A percentile compares a stretch with the other conserved stretches of the same genome.
These are phyloP conservation scores for Argyresthia goedartella DNA, from an alignment of 2,888 invertebrate genomes.

Conservation along the genomic window DNA sequence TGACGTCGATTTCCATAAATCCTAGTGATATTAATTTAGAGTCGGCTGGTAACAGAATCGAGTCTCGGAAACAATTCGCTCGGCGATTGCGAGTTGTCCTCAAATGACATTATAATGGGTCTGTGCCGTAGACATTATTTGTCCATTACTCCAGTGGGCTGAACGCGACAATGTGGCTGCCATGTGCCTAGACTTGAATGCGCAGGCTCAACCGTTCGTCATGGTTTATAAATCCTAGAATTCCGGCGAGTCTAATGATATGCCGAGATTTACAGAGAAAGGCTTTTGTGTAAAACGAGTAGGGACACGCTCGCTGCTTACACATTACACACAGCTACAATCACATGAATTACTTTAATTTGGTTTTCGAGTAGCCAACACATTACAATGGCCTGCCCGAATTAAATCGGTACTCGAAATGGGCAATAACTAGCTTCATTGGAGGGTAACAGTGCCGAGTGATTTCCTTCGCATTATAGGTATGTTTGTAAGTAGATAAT, in stretches of 20 bases:
- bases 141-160: constrained; percentile 40
- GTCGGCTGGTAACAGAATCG: constrained; percentile 19
- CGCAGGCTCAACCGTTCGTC: not conserved
- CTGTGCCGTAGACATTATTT: constrained; percentile 49
- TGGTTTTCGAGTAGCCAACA: not conserved
- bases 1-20: not conserved
- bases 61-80: constrained; percentile 20
- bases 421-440: too few relatives aligned
- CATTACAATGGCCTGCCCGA: too few relatives aligned
- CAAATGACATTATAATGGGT: constrained; percentile 59
- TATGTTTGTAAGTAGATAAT: not conserved
- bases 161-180: not conserved
- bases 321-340: not conserved
- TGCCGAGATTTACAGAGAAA: constrained; percentile 43
- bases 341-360: not conserved
- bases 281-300: constrained; percentile 41
- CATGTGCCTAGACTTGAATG: not conserved
- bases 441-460: too few relatives aligned
- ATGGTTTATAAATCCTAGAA: not conserved
- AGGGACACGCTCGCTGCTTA: not conserved
- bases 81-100: constrained; percentile 36
- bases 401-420: too few relatives aligned
- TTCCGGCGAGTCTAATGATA: constrained; percentile 30
- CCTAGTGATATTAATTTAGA: constrained; percentile 15
- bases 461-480: not conserved